These are phyloP conservation scores for Torymus tubicola DNA, from an alignment of 2,888 invertebrate genomes.

Conservation along the genomic window DNA sequence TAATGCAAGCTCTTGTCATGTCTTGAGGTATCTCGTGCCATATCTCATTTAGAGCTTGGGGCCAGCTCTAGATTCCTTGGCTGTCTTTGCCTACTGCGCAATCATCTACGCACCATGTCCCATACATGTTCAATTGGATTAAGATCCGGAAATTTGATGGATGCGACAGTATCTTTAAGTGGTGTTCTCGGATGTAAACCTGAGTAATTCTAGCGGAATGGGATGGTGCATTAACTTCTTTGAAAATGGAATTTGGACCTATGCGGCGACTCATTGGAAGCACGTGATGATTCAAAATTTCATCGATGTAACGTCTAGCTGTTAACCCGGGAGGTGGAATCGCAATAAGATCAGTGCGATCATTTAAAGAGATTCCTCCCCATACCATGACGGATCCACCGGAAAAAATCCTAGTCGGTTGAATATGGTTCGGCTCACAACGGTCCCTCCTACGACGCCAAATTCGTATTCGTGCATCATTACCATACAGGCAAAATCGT, in stretches of 20 bases:
- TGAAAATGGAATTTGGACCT: conserved; percentile 61
- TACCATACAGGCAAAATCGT: too few relatives aligned
- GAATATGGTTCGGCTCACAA: background rate
- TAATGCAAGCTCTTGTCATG: too few relatives aligned
- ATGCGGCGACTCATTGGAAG: background rate
- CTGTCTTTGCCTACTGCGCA: too few relatives aligned
- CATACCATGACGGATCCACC: background rate
- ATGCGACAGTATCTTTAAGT: conserved; percentile 1
- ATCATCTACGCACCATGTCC: too few relatives aligned
- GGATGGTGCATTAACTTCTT: background rate
- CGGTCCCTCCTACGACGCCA: background rate
- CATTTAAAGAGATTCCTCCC: background rate
- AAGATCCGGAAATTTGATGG: background rate
- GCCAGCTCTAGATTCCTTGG: too few relatives aligned
- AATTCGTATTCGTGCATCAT: too few relatives aligned
- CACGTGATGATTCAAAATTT: background rate
- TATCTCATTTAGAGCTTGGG: too few relatives aligned
- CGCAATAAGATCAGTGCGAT: too few relatives aligned
- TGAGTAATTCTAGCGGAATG: conserved; percentile 1
- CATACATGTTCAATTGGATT: too few relatives aligned
- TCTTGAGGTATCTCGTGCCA: too few relatives aligned
- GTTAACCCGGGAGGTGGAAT: too few relatives aligned
- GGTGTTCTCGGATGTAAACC: background rate
- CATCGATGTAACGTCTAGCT: background rate
- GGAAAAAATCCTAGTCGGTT: background rate